Conservation (phyloP, 2,113 vertebrate species). For the Holacanthus passer region DNA sequence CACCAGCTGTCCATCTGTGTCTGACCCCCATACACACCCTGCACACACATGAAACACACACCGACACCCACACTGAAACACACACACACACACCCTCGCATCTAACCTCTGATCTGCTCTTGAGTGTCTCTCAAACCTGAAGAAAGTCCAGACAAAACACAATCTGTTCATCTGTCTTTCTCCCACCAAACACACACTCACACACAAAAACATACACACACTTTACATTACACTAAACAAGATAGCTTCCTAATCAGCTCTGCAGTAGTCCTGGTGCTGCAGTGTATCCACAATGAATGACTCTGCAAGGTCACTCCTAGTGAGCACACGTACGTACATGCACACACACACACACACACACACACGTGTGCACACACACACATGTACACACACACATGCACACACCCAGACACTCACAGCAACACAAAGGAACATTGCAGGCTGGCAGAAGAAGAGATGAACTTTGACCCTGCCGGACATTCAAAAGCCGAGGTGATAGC, state of each 20-base stretch:
- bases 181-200: slow-evolving; percentile 17
- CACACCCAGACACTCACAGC: neutral
- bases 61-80: slow-evolving; percentile 40
- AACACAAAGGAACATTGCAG: slow-evolving; percentile 64
- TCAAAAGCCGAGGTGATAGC: slow-evolving; percentile 73
- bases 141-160: slow-evolving; percentile 68
- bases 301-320: slow-evolving; percentile 77
- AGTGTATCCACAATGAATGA: slow-evolving; percentile 69
- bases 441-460: slow-evolving; percentile 74
- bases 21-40: slow-evolving; percentile 80
- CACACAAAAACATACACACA: slow-evolving; percentile 22
- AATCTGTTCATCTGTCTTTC: slow-evolving; percentile 62
- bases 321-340: slow-evolving; percentile 43
- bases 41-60: slow-evolving; percentile 74
- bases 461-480: slow-evolving; percentile 81
- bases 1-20: slow-evolving; percentile 98
- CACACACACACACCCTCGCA: slow-evolving; percentile 36
- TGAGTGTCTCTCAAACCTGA: slow-evolving; percentile 64
- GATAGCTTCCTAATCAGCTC: slow-evolving; percentile 67
- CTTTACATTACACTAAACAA: slow-evolving; percentile 48
- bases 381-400: slow-evolving; percentile 12
- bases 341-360: slow-evolving; percentile 39
- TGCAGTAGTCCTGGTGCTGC: slow-evolving; percentile 62
- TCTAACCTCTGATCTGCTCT: slow-evolving; percentile 72
- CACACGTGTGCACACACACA: slow-evolving; percentile 61